Conservation (phyloP, 2,113 vertebrate species). For the Plectropomus leopardus region DNA sequence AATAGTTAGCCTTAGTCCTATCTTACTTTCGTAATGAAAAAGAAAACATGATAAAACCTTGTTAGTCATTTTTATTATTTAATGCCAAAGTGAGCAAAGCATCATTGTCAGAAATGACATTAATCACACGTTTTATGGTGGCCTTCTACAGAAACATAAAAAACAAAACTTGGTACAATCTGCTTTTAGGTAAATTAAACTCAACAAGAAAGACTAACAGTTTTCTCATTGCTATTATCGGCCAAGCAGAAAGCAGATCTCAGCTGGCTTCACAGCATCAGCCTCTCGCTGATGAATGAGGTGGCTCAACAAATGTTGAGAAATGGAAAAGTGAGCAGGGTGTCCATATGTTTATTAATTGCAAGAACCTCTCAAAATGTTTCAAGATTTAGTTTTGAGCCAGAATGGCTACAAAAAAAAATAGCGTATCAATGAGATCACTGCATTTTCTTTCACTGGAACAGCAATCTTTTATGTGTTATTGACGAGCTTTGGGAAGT, state of each 20-base stretch:
- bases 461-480: constrained; percentile 28
- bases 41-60: constrained; percentile 10
- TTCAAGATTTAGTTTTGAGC: constrained; percentile 25
- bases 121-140: neutral
- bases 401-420: constrained; percentile 36
- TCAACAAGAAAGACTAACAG: neutral
- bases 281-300: constrained; percentile 25
- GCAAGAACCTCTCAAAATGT: constrained; percentile 26
- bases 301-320: constrained; percentile 9
- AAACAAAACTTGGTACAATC: neutral
- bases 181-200: constrained; percentile 13
- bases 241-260: constrained; percentile 9
- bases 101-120: neutral
- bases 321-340: constrained; percentile 26
- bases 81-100: neutral
- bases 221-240: constrained; percentile 1
- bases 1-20: constrained; percentile 6
- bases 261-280: constrained; percentile 14
- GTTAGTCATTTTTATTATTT: neutral
- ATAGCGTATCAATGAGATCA: constrained; percentile 51
- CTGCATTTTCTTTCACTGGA: constrained; percentile 21
- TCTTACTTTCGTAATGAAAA: constrained; percentile 2
- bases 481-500: constrained; percentile 53
- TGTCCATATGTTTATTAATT: constrained; percentile 7
- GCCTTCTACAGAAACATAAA: neutral